Conservation (phyloP, 1,140 invertebrate genomes). For the Hermetia illucens region DNA sequence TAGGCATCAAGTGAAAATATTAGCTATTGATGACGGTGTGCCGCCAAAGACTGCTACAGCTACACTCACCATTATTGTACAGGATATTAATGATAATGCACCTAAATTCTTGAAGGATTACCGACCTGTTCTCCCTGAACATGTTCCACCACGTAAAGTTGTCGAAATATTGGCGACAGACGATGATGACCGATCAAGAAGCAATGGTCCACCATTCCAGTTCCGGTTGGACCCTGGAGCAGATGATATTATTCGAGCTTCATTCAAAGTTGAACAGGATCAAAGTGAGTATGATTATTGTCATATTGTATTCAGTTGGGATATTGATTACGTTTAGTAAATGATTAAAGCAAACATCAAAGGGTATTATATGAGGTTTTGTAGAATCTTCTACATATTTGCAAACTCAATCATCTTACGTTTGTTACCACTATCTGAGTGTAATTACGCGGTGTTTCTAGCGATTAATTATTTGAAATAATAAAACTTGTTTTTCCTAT, state of each 20-base stretch:
- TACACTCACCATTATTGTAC: constrained; percentile 85
- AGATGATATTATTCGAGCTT: constrained; percentile 79
- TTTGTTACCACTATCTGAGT: too few relatives aligned
- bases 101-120: constrained; percentile 87
- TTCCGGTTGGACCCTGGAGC: constrained; percentile 85
- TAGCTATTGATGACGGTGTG: constrained; percentile 88
- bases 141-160: constrained; percentile 75
- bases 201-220: constrained; percentile 88
- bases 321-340: too few relatives aligned
- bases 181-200: constrained; percentile 85
- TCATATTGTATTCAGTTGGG: constrained; percentile 4
- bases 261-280: constrained; percentile 89
- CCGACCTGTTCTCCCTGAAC: constrained; percentile 80
- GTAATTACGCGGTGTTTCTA: too few relatives aligned
- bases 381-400: too few relatives aligned
- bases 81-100: constrained; percentile 93
- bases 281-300: constrained; percentile 49
- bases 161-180: constrained; percentile 90
- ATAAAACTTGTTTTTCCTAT: too few relatives aligned
- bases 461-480: too few relatives aligned
- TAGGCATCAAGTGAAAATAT: constrained; percentile 85
- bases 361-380: too few relatives aligned
- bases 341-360: too few relatives aligned
- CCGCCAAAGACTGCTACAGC: constrained; percentile 91
- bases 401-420: too few relatives aligned